A percentile compares a stretch with the other conserved stretches of the same genome.
These are phyloP conservation scores for Electrona antarctica DNA, from an alignment of 2,113 vertebrate genomes.

Conservation along the genomic window DNA sequence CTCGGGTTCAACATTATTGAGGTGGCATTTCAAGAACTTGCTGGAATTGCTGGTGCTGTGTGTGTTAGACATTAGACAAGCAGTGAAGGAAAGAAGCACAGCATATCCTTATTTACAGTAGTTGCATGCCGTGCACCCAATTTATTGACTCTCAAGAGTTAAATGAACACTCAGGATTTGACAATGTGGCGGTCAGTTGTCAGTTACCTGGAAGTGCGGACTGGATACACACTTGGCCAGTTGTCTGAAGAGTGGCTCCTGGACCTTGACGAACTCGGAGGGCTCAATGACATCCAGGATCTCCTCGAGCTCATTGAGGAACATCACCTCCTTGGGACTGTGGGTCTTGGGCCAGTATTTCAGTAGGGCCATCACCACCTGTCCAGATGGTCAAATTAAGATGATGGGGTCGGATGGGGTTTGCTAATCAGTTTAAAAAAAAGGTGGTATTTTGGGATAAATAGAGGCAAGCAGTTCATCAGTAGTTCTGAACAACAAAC, in stretches of 20 bases:
- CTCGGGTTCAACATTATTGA: too few relatives aligned
- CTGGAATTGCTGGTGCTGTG: too few relatives aligned
- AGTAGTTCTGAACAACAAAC: not conserved
- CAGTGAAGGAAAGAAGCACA: too few relatives aligned
- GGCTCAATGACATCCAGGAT: slow-evolving; percentile 97
- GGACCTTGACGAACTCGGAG: slow-evolving; percentile 96
- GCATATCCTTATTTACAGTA: too few relatives aligned
- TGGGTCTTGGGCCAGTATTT: slow-evolving; percentile 99
- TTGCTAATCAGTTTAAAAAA: not conserved
- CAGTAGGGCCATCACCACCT: slow-evolving; percentile 98
- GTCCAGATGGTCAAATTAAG: not conserved
- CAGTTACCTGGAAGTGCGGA: slow-evolving; percentile 92
- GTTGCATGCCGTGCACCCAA: too few relatives aligned
- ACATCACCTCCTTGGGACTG: slow-evolving; percentile 99
- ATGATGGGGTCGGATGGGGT: not conserved
- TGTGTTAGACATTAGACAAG: too few relatives aligned
- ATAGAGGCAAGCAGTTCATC: not conserved
- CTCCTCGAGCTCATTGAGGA: slow-evolving; percentile 95
- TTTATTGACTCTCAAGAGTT: too few relatives aligned
- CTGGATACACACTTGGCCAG: slow-evolving; percentile 97
- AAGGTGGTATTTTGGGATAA: not conserved
- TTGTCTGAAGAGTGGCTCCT: slow-evolving; percentile 97
- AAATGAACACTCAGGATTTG: too few relatives aligned
- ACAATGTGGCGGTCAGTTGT: not conserved
- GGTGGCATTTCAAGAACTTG: too few relatives aligned